These are phyloP conservation scores for Limnephilus marmoratus DNA, from an alignment of 2,888 invertebrate species.

Conservation along the genomic window DNA sequence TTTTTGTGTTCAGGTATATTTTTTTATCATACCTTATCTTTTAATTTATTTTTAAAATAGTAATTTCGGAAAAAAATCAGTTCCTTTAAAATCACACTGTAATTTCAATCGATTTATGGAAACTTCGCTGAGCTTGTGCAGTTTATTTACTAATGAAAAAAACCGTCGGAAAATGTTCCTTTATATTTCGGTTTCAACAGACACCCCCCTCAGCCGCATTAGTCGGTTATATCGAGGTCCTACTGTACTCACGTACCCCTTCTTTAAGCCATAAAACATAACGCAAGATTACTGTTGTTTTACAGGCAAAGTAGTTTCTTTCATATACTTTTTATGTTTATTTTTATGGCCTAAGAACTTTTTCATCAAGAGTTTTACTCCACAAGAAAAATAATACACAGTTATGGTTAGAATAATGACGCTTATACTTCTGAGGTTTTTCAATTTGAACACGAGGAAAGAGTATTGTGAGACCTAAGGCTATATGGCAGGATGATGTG, in stretches of 20 bases:
- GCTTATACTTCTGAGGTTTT: not conserved
- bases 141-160: too few relatives aligned
- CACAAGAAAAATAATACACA: conserved; percentile 2
- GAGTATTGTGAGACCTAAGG: not conserved
- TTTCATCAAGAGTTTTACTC: not conserved
- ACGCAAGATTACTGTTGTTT: conserved; percentile 20
- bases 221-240: too few relatives aligned
- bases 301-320: not conserved
- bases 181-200: too few relatives aligned
- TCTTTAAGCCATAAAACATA: conserved; percentile 24
- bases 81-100: too few relatives aligned
- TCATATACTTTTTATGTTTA: not conserved
- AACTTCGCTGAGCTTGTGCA: too few relatives aligned
- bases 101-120: too few relatives aligned
- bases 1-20: too few relatives aligned
- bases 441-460: not conserved
- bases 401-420: not conserved
- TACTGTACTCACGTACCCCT: not conserved
- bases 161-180: too few relatives aligned
- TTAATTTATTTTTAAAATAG: too few relatives aligned
- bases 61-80: too few relatives aligned
- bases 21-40: too few relatives aligned
- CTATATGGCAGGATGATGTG: not conserved
- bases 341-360: not conserved
- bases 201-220: too few relatives aligned